Evolutionary conservation across 2,797 vertebrate genomes (phyloP), one percentile per base, ranked within the genome.

Genomic region (Halcyon badia): DNA sequence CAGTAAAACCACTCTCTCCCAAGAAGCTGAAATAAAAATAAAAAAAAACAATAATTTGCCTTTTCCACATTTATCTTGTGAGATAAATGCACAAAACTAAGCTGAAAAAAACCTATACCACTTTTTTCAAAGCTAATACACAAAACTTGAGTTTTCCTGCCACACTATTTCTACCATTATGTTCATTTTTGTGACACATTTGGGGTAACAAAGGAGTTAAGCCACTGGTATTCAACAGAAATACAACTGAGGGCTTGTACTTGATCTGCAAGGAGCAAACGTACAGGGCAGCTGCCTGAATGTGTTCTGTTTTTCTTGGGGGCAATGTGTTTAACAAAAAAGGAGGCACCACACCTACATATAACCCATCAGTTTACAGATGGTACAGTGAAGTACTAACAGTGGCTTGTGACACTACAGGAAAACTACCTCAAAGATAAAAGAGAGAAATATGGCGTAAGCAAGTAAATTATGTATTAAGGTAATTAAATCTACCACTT

Each of bases 81-180:
- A 77, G 10, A 84, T 6, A 64, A 0, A 56, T 4, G 25, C 6
- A 19, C 17, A 66, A 26, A 87, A 42, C 6, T 5, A 72, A 65
- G 18, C 1, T 41, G 15, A 33, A 69, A 75, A 57, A 37, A 0
- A 0, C 13, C 15, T 52, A 21, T 1, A 44, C 8, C 5, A 30
- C 14, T 60, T 54, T n/a, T 62, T 58, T 37, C 26, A 57, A 49
- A 56, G 28, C 4, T 66, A 49, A 41, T 10, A 21, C 9, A 62
- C 26, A 75, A 54, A 51, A 37, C 14, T 2, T 19, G 10, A 15
- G 9, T 16, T 79, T 15, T 78, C 13, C 30, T 30, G 20, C 51
- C 30, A 78, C 12, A 3, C 5, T 30, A 2, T 31, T 91, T 86
- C 57, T 58, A 72, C 21, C 7, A n/a, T 20, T 31, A 41, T 1